Conservation (phyloP, 2,113 vertebrate species). For the Seriola dumerili region DNA sequence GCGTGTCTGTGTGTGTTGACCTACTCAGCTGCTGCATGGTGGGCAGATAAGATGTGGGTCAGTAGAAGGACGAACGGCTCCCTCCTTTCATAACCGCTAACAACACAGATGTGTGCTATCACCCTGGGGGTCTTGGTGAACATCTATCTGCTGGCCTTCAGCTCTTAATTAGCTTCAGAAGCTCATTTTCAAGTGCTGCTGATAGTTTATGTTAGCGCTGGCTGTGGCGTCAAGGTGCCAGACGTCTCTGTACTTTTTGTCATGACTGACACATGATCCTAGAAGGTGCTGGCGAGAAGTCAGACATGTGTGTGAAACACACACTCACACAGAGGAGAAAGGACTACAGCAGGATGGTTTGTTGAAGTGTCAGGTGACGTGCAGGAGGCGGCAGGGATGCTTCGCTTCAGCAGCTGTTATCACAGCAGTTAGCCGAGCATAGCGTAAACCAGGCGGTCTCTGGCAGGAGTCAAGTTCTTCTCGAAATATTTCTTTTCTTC, state of each 20-base stretch:
- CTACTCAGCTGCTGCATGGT: not conserved
- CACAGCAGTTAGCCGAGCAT: conserved; percentile 10
- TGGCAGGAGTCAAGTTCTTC: not conserved
- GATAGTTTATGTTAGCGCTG: not conserved
- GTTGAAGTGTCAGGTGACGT: conserved; percentile 58
- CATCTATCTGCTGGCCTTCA: not conserved
- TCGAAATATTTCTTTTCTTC: conserved; percentile 7
- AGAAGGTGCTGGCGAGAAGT: not conserved
- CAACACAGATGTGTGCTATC: not conserved
- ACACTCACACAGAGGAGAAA: not conserved
- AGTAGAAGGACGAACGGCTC: conserved; percentile 30
- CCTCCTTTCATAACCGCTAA: not conserved
- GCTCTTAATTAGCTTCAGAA: not conserved
- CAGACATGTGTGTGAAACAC: not conserved
- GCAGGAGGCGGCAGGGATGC: conserved; percentile 24
- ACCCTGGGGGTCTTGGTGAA: not conserved
- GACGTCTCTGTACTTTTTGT: conserved; percentile 6
- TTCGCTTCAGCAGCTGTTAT: conserved; percentile 63
- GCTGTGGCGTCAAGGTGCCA: rapidly evolving
- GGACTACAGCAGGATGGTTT: conserved; percentile 13
- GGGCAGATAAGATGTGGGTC: conserved; percentile 63
- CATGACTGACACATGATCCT: conserved; percentile 12
- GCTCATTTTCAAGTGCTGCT: not conserved
- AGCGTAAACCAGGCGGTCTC: not conserved
- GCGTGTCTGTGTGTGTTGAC: conserved; percentile 35